Percentiles rank a stretch among this genome's conserved stretches.
Conservation (phyloP, 2,113 vertebrate genomes). For the Stigmatopora argus region DNA sequence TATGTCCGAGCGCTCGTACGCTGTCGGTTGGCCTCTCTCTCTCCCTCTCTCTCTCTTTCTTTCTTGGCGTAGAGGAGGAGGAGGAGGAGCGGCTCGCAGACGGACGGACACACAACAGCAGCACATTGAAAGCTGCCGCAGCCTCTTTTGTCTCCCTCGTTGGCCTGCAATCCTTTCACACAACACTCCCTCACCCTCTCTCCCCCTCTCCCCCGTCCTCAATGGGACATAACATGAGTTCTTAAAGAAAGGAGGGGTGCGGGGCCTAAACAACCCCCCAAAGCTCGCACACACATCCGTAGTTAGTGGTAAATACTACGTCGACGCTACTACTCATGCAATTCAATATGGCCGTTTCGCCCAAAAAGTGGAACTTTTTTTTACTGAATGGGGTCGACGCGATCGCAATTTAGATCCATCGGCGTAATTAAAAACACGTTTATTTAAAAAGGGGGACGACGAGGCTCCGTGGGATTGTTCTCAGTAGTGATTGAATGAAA, state of each 20-base stretch:
- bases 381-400: background rate
- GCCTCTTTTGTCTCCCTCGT: constrained; percentile 72
- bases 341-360: background rate
- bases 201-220: constrained; percentile 58
- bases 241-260: constrained; percentile 30
- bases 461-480: constrained; percentile 57
- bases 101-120: constrained; percentile 55
- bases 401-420: background rate
- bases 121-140: constrained; percentile 66
- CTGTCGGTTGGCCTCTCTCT: background rate
- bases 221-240: constrained; percentile 67
- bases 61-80: constrained; percentile 6
- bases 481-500: constrained; percentile 71
- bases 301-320: constrained; percentile 7
- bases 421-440: constrained; percentile 4
- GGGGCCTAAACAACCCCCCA: constrained; percentile 10
- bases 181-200: constrained; percentile 61
- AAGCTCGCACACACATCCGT: background rate
- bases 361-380: background rate
- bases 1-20: background rate
- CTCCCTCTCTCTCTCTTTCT: background rate
- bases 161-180: constrained; percentile 67
- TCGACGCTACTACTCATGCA: background rate
- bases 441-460: constrained; percentile 29
- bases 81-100: constrained; percentile 40